A percentile compares a stretch with the other conserved stretches of the same genome.
Evolutionary conservation across 2,888 invertebrate species (phyloP).

Genomic region (Meiosimyza decipiens): DNA sequence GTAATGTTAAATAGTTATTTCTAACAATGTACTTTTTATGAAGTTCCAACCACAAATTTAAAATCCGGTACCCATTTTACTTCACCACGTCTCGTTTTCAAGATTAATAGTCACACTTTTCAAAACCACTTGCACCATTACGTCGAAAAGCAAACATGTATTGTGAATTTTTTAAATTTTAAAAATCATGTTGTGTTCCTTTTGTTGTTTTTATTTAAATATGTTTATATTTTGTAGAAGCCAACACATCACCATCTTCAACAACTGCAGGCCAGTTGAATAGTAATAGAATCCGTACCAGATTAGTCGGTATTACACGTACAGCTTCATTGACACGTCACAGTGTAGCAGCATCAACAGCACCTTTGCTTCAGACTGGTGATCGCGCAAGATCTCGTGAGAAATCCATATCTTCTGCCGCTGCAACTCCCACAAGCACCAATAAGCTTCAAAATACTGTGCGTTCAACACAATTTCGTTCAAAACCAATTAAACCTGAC

Average conservation of each 20-base stretch:
- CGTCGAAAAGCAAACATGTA: too few relatives aligned
- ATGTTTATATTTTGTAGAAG: constrained; percentile 8
- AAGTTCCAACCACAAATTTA: too few relatives aligned
- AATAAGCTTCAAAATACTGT: constrained; percentile 46
- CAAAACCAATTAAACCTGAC: constrained; percentile 54
- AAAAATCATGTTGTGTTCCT: too few relatives aligned
- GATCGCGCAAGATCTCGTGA: constrained; percentile 74
- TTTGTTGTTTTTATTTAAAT: not conserved
- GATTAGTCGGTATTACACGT: constrained; percentile 70
- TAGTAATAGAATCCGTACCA: constrained; percentile 65
- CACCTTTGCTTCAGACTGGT: constrained; percentile 69
- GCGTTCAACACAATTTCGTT: constrained; percentile 55
- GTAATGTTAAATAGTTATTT: too few relatives aligned
- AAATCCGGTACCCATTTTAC: too few relatives aligned
- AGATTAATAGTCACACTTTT: too few relatives aligned
- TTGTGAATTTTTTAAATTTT: too few relatives aligned
- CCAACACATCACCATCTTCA: constrained; percentile 30
- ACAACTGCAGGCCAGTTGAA: constrained; percentile 45
- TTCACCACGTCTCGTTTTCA: too few relatives aligned
- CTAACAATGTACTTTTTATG: too few relatives aligned
- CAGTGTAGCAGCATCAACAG: constrained; percentile 45
- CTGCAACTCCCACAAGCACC: constrained; percentile 59
- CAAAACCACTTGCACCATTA: too few relatives aligned
- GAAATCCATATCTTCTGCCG: constrained; percentile 66
- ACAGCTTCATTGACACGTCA: constrained; percentile 64